A percentile compares a stretch with the other conserved stretches of the same genome.
Evolutionary conservation across 2,113 vertebrate species (phyloP).

Genomic region (Notarius quadriscutis): DNA sequence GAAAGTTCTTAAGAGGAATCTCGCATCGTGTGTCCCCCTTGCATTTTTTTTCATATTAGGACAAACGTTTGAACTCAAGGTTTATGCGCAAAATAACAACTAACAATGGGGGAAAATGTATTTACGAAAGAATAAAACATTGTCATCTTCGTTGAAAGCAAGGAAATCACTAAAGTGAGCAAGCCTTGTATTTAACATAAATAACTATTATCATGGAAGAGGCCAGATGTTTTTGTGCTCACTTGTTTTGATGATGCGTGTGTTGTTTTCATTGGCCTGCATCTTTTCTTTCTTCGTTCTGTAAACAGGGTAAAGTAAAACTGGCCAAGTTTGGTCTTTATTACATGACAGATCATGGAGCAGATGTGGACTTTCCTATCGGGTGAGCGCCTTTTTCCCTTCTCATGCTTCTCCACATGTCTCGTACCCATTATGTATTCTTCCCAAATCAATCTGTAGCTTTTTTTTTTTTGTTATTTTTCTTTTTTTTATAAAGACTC

Average conservation of each 20-base stretch:
- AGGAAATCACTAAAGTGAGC: neutral
- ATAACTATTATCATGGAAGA: neutral
- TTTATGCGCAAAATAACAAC: neutral
- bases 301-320: constrained; percentile 84
- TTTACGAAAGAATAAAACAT: neutral
- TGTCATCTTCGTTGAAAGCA: neutral
- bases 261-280: constrained; percentile 21
- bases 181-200: constrained; percentile 1
- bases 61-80: neutral
- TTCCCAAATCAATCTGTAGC: constrained; percentile 22
- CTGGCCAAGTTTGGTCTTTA: constrained; percentile 97
- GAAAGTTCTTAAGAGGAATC: neutral
- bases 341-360: constrained; percentile 94
- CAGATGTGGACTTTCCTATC: constrained; percentile 97
- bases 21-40: neutral
- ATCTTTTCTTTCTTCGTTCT: constrained; percentile 34
- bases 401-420: constrained; percentile 23
- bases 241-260: constrained; percentile 2
- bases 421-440: neutral
- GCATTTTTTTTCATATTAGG: neutral
- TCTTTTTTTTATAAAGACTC: neutral
- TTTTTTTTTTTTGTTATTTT: neutral
- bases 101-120: too few relatives aligned
- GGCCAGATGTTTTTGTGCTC: constrained; percentile 20
- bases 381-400: constrained; percentile 76